phyloP scores from a whole-genome alignment of 2,888 invertebrate genomes.

The Sphinx pinastri region DNA sequence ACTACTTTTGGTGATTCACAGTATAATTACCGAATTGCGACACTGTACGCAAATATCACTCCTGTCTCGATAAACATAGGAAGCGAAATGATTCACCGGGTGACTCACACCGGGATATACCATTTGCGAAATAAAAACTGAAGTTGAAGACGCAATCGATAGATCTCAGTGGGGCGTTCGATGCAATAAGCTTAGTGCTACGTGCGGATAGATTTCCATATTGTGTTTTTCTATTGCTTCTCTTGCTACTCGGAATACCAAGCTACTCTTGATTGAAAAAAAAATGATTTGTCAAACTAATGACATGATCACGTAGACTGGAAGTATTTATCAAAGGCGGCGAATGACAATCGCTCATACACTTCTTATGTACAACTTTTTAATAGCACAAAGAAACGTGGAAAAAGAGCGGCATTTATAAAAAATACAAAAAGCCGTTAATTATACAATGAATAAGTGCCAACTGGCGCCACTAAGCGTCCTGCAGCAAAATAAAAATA shows the following conservation, averaged over 20 bases:
- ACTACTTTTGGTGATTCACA: constrained; percentile 8
- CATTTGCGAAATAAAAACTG: constrained; percentile 24
- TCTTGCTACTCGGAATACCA: neutral
- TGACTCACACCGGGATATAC: constrained; percentile 24
- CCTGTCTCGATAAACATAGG: constrained; percentile 18
- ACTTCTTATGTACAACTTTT: too few relatives aligned
- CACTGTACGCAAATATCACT: constrained; percentile 12
- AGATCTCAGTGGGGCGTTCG: constrained; percentile 19
- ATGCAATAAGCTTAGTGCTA: constrained; percentile 2
- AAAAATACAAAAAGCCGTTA: constrained; percentile 40
- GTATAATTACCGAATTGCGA: constrained; percentile 1
- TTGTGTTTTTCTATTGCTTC: constrained; percentile 9
- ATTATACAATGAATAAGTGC: constrained; percentile 43
- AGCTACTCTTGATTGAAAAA: neutral
- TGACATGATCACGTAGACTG: neutral
- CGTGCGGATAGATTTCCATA: constrained; percentile 4
- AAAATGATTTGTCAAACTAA: constrained; percentile 13
- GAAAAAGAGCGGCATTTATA: neutral
- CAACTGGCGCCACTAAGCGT: constrained; percentile 27
- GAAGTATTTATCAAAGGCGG: neutral
- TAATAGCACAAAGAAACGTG: neutral
- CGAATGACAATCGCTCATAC: neutral
- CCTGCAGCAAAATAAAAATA: constrained; percentile 49
- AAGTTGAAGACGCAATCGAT: constrained; percentile 27
- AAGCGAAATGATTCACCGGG: constrained; percentile 27